These are phyloP conservation scores for Lineus longissimus DNA, from an alignment of 1,140 invertebrate species.

Conservation along the genomic window DNA sequence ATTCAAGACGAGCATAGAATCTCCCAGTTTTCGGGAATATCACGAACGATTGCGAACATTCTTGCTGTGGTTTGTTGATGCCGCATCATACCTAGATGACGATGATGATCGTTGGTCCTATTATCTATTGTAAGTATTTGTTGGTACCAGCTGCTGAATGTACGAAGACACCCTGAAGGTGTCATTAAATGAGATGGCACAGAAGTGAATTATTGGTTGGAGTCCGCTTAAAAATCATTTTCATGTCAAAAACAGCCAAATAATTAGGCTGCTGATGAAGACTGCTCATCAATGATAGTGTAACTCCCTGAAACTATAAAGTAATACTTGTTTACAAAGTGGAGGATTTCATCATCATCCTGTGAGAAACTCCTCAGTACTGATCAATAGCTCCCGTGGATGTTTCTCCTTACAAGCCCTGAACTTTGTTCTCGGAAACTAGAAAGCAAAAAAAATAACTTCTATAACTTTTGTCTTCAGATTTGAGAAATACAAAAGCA, in stretches of 20 bases:
- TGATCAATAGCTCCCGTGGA: no score
- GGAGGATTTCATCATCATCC: no score
- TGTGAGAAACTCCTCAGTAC: no score
- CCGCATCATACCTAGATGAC: conserved; percentile 77
- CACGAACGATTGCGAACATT: conserved; percentile 86
- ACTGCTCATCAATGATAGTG: no score
- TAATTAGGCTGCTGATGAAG: no score
- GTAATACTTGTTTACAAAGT: no score
- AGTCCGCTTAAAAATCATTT: neutral
- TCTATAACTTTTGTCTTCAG: conserved; percentile 57
- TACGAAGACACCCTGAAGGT: neutral
- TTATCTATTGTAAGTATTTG: conserved; percentile 73
- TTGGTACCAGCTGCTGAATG: neutral
- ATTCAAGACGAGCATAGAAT: conserved; percentile 63
- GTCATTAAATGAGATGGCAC: conserved; percentile 10
- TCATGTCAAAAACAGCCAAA: no score
- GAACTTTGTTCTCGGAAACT: no score
- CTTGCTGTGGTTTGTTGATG: conserved; percentile 92
- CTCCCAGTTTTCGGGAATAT: conserved; percentile 72
- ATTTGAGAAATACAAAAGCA: conserved; percentile 74
- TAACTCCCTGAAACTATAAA: no score
- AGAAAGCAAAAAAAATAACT: no score
- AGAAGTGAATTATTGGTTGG: conserved; percentile 7
- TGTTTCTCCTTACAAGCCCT: no score
- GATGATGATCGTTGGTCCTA: conserved; percentile 90